These are phyloP conservation scores for Narcine bancroftii DNA, from an alignment of 2,113 vertebrate genomes.

Conservation along the genomic window DNA sequence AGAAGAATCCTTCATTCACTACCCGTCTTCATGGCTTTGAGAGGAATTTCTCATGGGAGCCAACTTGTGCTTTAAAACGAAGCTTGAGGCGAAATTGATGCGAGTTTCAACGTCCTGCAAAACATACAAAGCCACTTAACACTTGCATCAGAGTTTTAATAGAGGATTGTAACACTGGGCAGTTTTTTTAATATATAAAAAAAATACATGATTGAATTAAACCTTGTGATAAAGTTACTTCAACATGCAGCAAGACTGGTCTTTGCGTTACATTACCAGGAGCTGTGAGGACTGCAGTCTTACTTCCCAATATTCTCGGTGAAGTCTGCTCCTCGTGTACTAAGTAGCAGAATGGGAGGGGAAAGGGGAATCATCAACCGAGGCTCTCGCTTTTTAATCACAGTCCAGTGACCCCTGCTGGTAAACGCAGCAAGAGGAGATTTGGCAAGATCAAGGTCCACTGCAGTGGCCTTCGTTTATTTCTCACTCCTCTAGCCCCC, in stretches of 20 bases:
- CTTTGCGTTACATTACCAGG: background rate
- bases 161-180: no score
- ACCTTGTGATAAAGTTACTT: background rate
- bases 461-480: background rate
- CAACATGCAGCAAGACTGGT: background rate
- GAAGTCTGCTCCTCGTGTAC: background rate
- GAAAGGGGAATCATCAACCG: background rate
- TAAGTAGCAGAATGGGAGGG: background rate
- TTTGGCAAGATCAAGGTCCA: background rate
- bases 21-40: background rate
- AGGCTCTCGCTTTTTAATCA: background rate
- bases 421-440: background rate
- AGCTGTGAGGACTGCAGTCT: background rate
- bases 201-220: background rate
- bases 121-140: background rate
- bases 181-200: background rate
- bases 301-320: background rate
- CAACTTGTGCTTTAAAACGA: background rate
- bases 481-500: no score
- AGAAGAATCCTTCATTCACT: background rate
- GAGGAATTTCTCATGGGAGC: no score
- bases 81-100: background rate
- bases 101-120: background rate
- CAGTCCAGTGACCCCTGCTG: slow-evolving; percentile 32
- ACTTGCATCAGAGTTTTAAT: background rate